Evolutionary conservation across 1,140 invertebrate genomes (phyloP), one percentile per base, ranked within the genome.

Genomic region (Aphelinus atriplicis): DNA sequence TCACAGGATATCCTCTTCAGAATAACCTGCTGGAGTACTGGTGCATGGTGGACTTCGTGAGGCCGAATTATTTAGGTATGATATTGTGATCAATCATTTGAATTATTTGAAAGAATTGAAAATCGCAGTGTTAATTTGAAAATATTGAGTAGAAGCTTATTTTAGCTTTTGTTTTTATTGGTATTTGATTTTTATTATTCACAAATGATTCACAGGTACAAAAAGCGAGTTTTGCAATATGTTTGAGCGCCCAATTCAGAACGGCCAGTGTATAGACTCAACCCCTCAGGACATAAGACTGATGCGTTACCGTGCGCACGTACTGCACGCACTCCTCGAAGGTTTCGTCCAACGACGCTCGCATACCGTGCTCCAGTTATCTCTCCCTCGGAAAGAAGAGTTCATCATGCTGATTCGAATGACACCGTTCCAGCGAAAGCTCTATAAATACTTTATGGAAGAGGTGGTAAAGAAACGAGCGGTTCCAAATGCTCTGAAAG

Each of bases 21-120:
- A 98, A 98, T 85, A 98, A 98, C 88, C 86, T 98, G 1, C 86
- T 97, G 46, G 97, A 98, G 86, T 98, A 98, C 84, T 98, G 96
- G 95, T 96, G 96, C 82, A 97, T 97, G 96, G 96, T 98, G 2
- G 96, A 98, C 80, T 98, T 98, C 84, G 96, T 98, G 1, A 90
- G 96, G 60, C 97, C 97, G 0, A 97, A 97, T 88, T 96, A 95
- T 89, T 89, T 95, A 42, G 97, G 73, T 75, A 75, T 42, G 10
- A 0, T 62, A 26, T 26, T 26, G 26, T 26, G 26, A 26, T 26
- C 26, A 26, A 26, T 26, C 26, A 26, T 26, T 26, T 26, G 26
- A 26, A 26, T 26, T 26, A 26, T 26, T 26, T 26, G 26, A 26
- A 26, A 26, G 26, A 26, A 26, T 26, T 26, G 26, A 26, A 26